These are phyloP conservation scores for Pomatostomus ruficeps DNA, from an alignment of 2,113 vertebrate genomes.

Conservation along the genomic window DNA sequence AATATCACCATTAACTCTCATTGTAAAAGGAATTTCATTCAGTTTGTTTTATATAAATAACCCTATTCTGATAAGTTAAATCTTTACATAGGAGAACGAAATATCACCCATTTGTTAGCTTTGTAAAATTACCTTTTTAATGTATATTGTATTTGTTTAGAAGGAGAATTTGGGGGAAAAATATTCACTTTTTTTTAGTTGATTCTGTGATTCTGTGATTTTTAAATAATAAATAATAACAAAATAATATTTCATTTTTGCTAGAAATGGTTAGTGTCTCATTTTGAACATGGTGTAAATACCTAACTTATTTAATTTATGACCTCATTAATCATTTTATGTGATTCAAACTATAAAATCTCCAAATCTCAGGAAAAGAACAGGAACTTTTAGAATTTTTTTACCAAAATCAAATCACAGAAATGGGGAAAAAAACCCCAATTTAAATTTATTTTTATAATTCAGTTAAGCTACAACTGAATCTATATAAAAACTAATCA, in stretches of 20 bases:
- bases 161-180: not conserved
- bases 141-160: not conserved
- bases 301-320: not conserved
- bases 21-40: not conserved
- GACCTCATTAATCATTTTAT: not conserved
- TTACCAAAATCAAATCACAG: not conserved
- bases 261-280: not conserved
- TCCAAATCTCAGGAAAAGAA: not conserved
- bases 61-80: not conserved
- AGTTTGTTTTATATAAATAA: not conserved
- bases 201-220: not conserved
- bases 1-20: not conserved
- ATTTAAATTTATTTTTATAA: constrained; percentile 38
- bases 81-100: not conserved
- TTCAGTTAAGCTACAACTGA: constrained; percentile 40
- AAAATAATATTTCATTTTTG: not conserved
- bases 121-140: not conserved
- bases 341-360: not conserved
- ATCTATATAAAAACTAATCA: constrained; percentile 61
- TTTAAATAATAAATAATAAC: not conserved
- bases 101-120: not conserved
- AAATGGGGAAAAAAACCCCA: not conserved
- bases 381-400: not conserved
- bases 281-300: not conserved
- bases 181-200: not conserved